phyloP scores from a whole-genome alignment of 1,140 invertebrate species.

The Ganaspis sp. region DNA sequence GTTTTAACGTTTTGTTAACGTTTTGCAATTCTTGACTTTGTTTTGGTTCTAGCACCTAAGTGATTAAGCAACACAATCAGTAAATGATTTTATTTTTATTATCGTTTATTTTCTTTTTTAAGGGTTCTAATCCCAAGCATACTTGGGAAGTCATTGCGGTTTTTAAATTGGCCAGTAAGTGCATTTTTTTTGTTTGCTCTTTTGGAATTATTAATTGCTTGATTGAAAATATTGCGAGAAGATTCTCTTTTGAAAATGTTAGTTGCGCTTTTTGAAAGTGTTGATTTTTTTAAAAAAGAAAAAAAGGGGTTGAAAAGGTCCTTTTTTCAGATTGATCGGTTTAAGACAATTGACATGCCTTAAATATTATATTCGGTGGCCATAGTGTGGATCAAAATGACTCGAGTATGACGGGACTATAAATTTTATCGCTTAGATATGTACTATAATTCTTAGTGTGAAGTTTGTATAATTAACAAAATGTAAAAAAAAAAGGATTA shows the following conservation, averaged over 20 bases:
- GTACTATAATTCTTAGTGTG: slow-evolving; percentile 37
- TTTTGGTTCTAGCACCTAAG: neutral
- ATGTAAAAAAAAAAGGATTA: slow-evolving; percentile 41
- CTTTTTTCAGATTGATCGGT: neutral
- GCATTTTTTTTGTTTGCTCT: neutral
- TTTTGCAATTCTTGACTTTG: slow-evolving; percentile 9
- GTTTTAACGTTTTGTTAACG: neutral
- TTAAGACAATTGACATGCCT: slow-evolving; percentile 16
- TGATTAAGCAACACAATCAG: neutral
- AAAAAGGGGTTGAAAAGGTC: neutral
- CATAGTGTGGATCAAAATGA: slow-evolving; percentile 48
- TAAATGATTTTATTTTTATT: slow-evolving; percentile 10
- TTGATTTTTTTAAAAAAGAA: too few relatives aligned
- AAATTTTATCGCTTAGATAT: slow-evolving; percentile 44
- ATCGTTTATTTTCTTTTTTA: slow-evolving; percentile 35
- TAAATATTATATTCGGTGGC: slow-evolving; percentile 29
- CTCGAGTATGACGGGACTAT: neutral
- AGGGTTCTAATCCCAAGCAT: slow-evolving; percentile 29
- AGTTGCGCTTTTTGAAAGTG: neutral
- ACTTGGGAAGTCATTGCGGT: slow-evolving; percentile 19
- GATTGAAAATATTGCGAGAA: too few relatives aligned
- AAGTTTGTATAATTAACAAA: slow-evolving; percentile 39
- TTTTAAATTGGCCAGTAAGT: neutral
- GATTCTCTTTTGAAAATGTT: too few relatives aligned
- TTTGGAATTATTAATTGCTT: neutral